Evolutionary conservation across 2,113 vertebrate species (phyloP), one percentile per base, ranked within the genome.

Genomic region (Climacteris rufus): DNA sequence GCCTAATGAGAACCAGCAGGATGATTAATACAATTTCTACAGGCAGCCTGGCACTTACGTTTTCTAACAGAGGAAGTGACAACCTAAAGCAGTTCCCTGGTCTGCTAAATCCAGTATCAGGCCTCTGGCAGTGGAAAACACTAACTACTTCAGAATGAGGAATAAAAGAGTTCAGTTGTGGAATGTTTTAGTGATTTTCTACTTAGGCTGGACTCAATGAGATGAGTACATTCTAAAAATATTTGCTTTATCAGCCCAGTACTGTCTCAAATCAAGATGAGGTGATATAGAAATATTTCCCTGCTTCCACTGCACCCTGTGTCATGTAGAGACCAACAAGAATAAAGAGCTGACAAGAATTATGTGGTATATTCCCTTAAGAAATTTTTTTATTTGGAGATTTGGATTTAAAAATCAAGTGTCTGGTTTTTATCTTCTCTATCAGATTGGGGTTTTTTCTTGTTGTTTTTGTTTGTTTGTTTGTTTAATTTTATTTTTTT

Each of bases 11-110:
- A 65, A 35, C 11, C 2, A 5, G 6, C 23, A 76, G 56, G 45
- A 71, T 87, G 80, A 82, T 94, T 76, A 70, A 83, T 77, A 77
- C 7, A 31, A 50, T 78, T 90, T 90, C 89, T 81, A 49, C 31
- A 75, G 40, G 45, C 35, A 70, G 17, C 21, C 42, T 93, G 49
- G 7, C 27, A 54, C 24, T 42, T 49, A 52, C 6, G 22, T 83
- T 52, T 85, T 85, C 27, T 68, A 47, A 75, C 14, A 75, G 21
- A 87, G 28, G 22, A 91, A 76, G 13, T 52, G 49, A 50, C 24
- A 88, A 84, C 31, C 24, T 40, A 35, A 77, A 90, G 42, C 13
- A 69, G 23, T 65, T 82, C 37, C 37, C 50, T 65, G 16, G n/a
- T 85, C 37, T 83, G 23, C 39, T 92, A 95, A 91, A 78, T 72